Conservation (phyloP, 1,140 invertebrate species). For the Drosophila elegans region DNA sequence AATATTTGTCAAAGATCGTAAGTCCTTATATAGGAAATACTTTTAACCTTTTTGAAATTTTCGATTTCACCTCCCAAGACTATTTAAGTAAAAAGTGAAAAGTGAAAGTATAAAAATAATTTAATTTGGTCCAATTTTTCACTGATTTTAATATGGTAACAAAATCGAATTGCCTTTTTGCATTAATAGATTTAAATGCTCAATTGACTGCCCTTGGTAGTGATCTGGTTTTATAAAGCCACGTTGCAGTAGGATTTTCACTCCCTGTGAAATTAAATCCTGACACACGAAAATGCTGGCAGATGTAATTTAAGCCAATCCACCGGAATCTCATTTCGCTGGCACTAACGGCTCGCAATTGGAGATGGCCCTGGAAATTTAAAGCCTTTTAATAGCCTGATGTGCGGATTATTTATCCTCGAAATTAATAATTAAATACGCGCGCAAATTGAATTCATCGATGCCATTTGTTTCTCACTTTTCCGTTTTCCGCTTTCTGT, state of each 20-base stretch:
- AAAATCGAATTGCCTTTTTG: no score
- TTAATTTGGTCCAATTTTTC: no score
- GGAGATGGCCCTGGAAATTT: constrained; percentile 52
- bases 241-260: no score
- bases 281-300: background rate
- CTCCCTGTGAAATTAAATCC: background rate
- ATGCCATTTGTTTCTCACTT: constrained; percentile 27
- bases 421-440: constrained; percentile 70
- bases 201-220: no score
- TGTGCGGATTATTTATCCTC: constrained; percentile 32
- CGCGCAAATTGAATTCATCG: constrained; percentile 68
- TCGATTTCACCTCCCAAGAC: no score
- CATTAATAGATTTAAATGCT: no score
- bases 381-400: constrained; percentile 60
- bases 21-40: no score
- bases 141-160: no score
- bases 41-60: no score
- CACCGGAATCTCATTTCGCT: constrained; percentile 54
- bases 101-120: no score
- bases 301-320: constrained; percentile 56
- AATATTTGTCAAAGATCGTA: no score
- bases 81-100: no score
- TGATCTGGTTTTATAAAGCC: background rate
- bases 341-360: constrained; percentile 36
- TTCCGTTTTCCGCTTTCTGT: constrained; percentile 16